A percentile compares a stretch with the other conserved stretches of the same genome.
These are phyloP conservation scores for Polymixis lichenea DNA, from an alignment of 2,888 invertebrate species.

Conservation along the genomic window DNA sequence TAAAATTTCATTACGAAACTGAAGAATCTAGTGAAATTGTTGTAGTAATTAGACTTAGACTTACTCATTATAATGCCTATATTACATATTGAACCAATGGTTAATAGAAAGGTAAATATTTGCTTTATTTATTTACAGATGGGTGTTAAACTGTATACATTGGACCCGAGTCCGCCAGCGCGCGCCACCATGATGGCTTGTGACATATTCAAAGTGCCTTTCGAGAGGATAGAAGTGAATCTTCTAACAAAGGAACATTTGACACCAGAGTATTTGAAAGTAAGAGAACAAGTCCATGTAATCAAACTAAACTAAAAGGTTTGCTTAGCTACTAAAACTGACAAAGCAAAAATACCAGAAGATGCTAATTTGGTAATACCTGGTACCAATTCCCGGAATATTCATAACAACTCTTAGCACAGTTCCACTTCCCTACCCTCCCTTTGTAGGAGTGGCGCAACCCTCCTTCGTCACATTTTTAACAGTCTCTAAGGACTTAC, in stretches of 20 bases:
- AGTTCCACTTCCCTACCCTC: too few relatives aligned
- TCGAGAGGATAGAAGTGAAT: slow-evolving; percentile 72
- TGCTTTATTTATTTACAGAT: slow-evolving; percentile 67
- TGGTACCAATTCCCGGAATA: neutral
- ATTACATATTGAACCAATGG: neutral
- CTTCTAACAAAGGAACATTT: slow-evolving; percentile 74
- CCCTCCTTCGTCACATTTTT: neutral
- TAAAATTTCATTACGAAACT: too few relatives aligned
- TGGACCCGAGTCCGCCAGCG: slow-evolving; percentile 77
- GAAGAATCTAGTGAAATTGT: too few relatives aligned
- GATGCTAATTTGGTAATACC: neutral
- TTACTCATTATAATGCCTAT: neutral
- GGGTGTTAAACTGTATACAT: slow-evolving; percentile 77
- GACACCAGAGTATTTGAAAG: slow-evolving; percentile 83
- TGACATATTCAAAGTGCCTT: slow-evolving; percentile 73
- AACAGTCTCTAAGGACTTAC: neutral
- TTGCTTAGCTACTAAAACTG: neutral
- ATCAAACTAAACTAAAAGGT: neutral
- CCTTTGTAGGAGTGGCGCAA: neutral
- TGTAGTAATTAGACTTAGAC: too few relatives aligned
- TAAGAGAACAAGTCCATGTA: slow-evolving; percentile 56
- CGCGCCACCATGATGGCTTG: slow-evolving; percentile 78
- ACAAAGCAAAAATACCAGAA: neutral
- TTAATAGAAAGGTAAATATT: neutral
- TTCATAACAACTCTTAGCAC: neutral